phyloP scores from a whole-genome alignment of 2,888 invertebrate genomes.

The Sepioteuthis lessoniana region DNA sequence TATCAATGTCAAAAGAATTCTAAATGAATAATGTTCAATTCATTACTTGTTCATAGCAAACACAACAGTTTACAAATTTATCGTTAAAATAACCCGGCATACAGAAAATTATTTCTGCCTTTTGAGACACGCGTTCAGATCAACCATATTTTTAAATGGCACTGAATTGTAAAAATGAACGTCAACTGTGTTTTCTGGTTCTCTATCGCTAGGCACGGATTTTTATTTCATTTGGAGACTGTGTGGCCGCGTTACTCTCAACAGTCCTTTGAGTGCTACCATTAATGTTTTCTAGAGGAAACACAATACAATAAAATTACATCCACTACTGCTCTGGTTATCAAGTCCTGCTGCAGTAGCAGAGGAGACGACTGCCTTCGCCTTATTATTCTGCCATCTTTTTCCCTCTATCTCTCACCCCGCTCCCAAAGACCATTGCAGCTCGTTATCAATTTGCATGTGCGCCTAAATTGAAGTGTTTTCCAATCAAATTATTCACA shows the following conservation, averaged over 20 bases:
- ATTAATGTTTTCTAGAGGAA: background rate
- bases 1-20: background rate
- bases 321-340: background rate
- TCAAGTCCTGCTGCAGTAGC: background rate
- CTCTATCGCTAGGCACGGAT: background rate
- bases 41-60: background rate
- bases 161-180: background rate
- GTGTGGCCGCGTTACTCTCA: background rate
- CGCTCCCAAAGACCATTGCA: background rate
- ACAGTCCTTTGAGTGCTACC: background rate
- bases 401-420: background rate
- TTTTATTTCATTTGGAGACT: background rate
- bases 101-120: background rate
- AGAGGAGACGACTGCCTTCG: background rate
- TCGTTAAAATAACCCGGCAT: background rate
- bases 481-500: slow-evolving; percentile 23
- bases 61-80: background rate
- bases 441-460: slow-evolving; percentile 33
- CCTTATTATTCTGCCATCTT: background rate
- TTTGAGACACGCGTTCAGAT: background rate
- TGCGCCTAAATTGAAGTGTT: background rate
- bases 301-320: background rate
- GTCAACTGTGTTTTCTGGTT: background rate
- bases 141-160: background rate
- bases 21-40: background rate